Conservation (phyloP, 2,888 invertebrate genomes). For the Acleris laterana region DNA sequence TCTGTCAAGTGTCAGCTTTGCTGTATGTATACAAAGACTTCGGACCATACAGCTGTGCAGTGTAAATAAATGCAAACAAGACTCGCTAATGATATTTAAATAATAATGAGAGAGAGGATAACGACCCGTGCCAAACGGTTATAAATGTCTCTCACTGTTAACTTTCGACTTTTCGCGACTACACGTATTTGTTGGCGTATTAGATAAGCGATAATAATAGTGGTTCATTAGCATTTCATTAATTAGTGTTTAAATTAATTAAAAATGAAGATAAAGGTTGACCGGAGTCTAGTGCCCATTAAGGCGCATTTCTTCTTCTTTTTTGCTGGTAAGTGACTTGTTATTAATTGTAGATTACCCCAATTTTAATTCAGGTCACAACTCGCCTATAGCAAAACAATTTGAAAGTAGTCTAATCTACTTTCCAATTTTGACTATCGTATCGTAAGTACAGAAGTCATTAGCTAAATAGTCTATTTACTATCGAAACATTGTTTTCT, state of each 20-base stretch:
- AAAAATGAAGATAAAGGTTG: conserved; percentile 85
- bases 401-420: no score
- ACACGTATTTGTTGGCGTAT: background rate
- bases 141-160: conserved; percentile 1
- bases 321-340: conserved; percentile 90
- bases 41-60: conserved; percentile 17
- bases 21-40: conserved; percentile 16
- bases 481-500: no score
- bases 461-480: no score
- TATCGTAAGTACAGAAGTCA: no score
- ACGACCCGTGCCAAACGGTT: conserved; percentile 28
- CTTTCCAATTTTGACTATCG: no score
- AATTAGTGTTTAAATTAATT: conserved; percentile 11
- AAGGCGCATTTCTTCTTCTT: conserved; percentile 95
- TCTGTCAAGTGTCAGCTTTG: no score
- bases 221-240: background rate
- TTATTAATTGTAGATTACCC: background rate
- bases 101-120: conserved; percentile 47
- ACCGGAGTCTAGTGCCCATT: conserved; percentile 89
- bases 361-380: background rate
- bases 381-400: background rate
- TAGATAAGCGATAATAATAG: background rate
- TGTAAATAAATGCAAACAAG: conserved; percentile 35
- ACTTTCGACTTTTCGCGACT: background rate
- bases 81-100: conserved; percentile 19